phyloP scores from a whole-genome alignment of 2,113 vertebrate species.

The Dolichallabes microphthalmus region DNA sequence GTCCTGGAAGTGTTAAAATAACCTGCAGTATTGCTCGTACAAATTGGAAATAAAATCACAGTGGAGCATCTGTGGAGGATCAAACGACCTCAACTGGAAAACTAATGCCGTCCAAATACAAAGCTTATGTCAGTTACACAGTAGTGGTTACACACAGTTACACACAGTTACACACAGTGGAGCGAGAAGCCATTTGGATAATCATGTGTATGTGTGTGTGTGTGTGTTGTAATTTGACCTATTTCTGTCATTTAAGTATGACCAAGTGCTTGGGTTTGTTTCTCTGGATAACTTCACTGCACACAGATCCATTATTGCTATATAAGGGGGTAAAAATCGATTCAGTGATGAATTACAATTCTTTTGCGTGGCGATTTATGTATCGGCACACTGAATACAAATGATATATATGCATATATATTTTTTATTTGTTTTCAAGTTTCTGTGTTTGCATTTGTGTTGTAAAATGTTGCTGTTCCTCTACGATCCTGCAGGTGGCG shows the following conservation, averaged over 20 bases:
- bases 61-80: not conserved
- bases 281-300: not conserved
- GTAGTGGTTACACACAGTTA: no score
- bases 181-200: not conserved
- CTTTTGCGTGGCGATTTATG: no score
- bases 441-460: no score
- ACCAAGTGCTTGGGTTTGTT: not conserved
- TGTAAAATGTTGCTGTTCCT: no score
- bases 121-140: not conserved
- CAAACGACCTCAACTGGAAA: not conserved
- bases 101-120: not conserved
- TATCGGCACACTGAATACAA: no score
- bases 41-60: not conserved
- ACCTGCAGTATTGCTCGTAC: not conserved
- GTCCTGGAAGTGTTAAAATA: no score
- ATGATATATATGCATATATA: no score
- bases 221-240: not conserved
- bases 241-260: not conserved
- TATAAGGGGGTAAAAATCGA: no score
- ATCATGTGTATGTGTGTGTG: not conserved
- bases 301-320: not conserved
- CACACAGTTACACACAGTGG: not conserved
- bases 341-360: no score
- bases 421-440: no score
- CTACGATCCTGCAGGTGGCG: no score